phyloP scores from a whole-genome alignment of 2,888 invertebrate species.

The Cylloceria caligata region DNA sequence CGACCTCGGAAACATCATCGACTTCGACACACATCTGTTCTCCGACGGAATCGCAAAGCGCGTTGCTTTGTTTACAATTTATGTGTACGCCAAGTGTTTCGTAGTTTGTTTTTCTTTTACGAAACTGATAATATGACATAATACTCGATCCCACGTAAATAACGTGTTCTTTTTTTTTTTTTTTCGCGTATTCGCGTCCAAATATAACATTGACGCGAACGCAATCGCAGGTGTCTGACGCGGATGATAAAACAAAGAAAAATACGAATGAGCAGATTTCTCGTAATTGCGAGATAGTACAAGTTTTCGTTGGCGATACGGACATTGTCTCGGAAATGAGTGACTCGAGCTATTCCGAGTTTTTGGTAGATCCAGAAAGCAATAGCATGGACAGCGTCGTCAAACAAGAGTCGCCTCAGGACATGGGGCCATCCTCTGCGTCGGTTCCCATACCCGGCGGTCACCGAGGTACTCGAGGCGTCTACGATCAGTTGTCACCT shows the following conservation, averaged over 20 bases:
- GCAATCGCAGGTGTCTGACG: not conserved
- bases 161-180: not conserved
- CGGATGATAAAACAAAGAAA: conserved; percentile 10
- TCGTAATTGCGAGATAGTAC: conserved; percentile 24
- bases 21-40: not conserved
- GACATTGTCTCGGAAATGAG: conserved; percentile 72
- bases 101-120: not conserved
- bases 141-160: not conserved
- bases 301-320: not conserved
- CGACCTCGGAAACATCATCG: not conserved
- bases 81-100: not conserved
- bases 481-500: conserved; percentile 82
- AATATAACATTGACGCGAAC: not conserved
- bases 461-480: conserved; percentile 79
- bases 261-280: conserved; percentile 44
- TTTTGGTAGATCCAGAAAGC: conserved; percentile 73
- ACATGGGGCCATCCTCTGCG: conserved; percentile 80
- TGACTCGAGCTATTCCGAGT: conserved; percentile 78
- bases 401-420: conserved; percentile 79
- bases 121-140: conserved; percentile 3
- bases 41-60: not conserved
- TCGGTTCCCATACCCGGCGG: conserved; percentile 83
- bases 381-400: conserved; percentile 77
- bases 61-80: conserved; percentile 31
- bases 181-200: not conserved